Evolutionary conservation across 2,888 invertebrate species (phyloP), one percentile per base, ranked within the genome.

Genomic region (Drosophila kanekoi): DNA sequence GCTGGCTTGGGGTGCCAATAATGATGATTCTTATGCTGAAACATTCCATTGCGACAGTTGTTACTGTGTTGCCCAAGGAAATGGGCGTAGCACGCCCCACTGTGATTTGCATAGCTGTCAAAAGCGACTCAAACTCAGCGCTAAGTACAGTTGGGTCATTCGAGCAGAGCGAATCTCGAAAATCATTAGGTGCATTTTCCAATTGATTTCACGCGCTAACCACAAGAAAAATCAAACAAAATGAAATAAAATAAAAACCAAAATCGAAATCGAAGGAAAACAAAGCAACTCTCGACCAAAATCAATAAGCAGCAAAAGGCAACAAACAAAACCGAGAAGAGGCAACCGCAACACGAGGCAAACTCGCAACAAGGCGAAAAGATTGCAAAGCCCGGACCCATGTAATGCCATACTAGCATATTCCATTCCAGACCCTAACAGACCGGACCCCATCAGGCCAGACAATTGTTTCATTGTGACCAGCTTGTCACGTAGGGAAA

Each of bases 161-260:
- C 66, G 47, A 80, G 68, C 49, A 43, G 56, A 53, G 43, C 56
- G 48, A 61, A 81, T 58, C 56, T 47, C 49, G 44, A 84, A 81
- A 82, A 83, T 79, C 87, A 86, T 84, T 86, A 88, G 80, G 76
- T 80, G 87, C 84, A 84, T 88, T 84, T 84, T 84, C 84, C 84
- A 86, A 84, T 83, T 88, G 84, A 88, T 84, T 84, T 88, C 87
- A 88, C 83, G 69, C 68, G 51, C 66, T 53, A 70, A 68, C 86
- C 85, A 58, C 82, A 85, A 68, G 49, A 43, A 48, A 49, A 45
- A 58, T 33, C 8, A 32, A 11, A 40, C 4, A 45, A n/a, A 28
- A 23, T 11, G 20, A 40, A 14, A 32, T 5, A 33, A 18, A 20
- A 13, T 11, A n/a, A 16, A n/a, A 51, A 51, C 37, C 23, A 51